Percentiles rank a stretch among this genome's conserved stretches.
These are phyloP conservation scores for Pelusios castaneus DNA, from an alignment of 2,113 vertebrate genomes.

Conservation along the genomic window DNA sequence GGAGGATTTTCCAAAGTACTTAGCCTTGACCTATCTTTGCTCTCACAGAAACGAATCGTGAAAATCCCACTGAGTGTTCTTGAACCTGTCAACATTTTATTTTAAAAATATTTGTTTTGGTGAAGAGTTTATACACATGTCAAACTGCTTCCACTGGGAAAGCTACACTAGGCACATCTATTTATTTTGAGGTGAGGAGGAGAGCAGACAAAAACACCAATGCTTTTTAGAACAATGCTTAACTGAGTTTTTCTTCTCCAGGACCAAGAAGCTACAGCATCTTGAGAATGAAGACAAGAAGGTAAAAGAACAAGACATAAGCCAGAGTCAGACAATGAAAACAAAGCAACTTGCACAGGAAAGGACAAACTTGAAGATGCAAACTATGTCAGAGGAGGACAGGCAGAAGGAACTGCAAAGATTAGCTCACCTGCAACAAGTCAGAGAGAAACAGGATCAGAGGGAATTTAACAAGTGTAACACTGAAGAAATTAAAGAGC, in stretches of 20 bases:
- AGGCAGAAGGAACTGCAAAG: background rate
- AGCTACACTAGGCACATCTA: background rate
- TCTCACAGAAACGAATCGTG: background rate
- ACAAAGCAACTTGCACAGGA: background rate
- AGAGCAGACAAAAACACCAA: background rate
- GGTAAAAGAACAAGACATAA: background rate
- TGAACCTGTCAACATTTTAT: constrained; percentile 1
- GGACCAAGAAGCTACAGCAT: constrained; percentile 55
- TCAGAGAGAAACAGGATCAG: background rate
- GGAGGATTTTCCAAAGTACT: background rate
- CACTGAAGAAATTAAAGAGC: background rate
- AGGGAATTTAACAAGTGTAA: background rate
- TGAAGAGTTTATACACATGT: background rate
- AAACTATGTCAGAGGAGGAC: background rate
- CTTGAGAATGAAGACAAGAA: constrained; percentile 26
- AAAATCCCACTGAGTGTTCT: background rate
- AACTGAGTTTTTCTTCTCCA: constrained; percentile 35
- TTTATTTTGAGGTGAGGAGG: background rate
- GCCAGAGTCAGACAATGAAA: background rate
- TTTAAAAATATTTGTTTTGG: background rate
- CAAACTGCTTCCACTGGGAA: background rate
- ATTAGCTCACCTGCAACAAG: background rate
- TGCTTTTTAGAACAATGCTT: background rate
- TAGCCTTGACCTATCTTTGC: background rate
- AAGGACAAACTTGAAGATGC: background rate